Evolutionary conservation across 2,797 vertebrate genomes (phyloP).

Genomic region (Psittacula derbiana): DNA sequence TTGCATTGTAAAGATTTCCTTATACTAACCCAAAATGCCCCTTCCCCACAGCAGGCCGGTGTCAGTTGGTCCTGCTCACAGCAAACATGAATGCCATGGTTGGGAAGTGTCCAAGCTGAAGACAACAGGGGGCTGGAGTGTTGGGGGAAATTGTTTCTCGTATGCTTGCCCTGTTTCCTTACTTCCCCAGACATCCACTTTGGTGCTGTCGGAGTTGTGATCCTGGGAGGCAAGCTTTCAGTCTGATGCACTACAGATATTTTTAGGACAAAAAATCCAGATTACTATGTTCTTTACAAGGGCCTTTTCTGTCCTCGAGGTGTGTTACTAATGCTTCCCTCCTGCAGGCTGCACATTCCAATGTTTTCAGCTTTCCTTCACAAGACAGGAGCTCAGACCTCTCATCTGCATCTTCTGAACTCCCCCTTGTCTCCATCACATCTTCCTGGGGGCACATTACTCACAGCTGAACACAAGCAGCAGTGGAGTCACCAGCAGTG

Average conservation of each 20-base stretch:
- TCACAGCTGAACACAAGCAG: not conserved
- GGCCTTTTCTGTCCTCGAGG: not conserved
- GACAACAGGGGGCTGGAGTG: not conserved
- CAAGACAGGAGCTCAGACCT: not conserved
- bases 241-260: not conserved
- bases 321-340: not conserved
- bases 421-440: accelerated
- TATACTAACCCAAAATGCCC: not conserved
- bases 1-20: not conserved
- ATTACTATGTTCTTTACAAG: not conserved
- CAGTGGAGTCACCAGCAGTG: not conserved
- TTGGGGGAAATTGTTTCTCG: not conserved
- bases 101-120: not conserved
- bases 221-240: not conserved
- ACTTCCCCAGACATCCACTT: not conserved
- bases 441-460: not conserved
- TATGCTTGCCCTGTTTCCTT: not conserved
- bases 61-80: accelerated
- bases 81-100: accelerated
- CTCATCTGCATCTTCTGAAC: not conserved
- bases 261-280: not conserved
- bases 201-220: not conserved
- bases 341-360: not conserved
- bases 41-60: not conserved
- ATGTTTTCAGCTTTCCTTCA: not conserved